Conservation (phyloP, 2,797 vertebrate genomes). For the Tolypeutes matacus region DNA sequence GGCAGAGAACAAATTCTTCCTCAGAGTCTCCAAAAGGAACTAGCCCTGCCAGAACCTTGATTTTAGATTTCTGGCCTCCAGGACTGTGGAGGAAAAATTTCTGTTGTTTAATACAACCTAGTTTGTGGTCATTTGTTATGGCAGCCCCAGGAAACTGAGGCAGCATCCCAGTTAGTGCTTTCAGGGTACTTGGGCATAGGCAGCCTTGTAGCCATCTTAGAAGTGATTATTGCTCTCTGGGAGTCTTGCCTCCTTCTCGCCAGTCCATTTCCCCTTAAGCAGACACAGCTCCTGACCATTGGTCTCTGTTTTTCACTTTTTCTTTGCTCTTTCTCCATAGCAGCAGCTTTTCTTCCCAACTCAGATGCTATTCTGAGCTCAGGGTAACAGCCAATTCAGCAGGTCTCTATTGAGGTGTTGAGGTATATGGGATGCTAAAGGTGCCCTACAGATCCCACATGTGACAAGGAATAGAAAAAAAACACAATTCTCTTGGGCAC, state of each 20-base stretch:
- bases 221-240: not conserved
- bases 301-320: constrained; percentile 23
- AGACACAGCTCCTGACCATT: not conserved
- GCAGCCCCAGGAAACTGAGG: not conserved
- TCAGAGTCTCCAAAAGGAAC: not conserved
- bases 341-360: constrained; percentile 2
- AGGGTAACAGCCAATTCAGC: constrained; percentile 49
- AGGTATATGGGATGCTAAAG: not conserved
- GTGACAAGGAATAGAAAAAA: not conserved
- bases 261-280: not conserved
- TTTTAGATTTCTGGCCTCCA: not conserved
- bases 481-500: not conserved
- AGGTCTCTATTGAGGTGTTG: not conserved
- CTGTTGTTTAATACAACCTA: not conserved
- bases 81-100: not conserved
- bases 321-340: constrained; percentile 8
- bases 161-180: not conserved
- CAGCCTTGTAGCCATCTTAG: not conserved
- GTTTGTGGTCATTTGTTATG: not conserved
- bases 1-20: not conserved
- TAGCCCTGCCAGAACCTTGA: not conserved
- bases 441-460: not conserved
- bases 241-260: not conserved
- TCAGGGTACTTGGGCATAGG: not conserved
- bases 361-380: constrained; percentile 42